A percentile compares a stretch with the other conserved stretches of the same genome.
Evolutionary conservation across 2,888 invertebrate genomes (phyloP).

Genomic region (Biston betularia): DNA sequence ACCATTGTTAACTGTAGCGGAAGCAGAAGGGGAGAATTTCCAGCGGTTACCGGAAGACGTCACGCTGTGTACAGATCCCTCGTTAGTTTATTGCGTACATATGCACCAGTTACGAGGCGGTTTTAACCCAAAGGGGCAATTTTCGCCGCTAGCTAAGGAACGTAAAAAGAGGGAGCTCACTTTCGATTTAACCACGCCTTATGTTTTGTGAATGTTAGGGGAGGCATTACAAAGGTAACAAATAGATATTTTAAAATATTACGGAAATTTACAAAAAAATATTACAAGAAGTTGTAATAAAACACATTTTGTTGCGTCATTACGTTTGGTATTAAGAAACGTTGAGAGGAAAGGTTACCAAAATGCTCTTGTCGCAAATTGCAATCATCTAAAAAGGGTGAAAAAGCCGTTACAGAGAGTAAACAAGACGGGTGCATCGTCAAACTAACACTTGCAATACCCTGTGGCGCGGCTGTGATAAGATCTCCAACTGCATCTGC

Average conservation of each 20-base stretch:
- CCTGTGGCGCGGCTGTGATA: slow-evolving; percentile 72
- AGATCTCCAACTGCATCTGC: slow-evolving; percentile 82
- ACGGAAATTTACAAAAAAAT: background rate
- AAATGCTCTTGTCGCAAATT: slow-evolving; percentile 20
- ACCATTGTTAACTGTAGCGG: slow-evolving; percentile 32
- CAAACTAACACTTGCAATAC: slow-evolving; percentile 74
- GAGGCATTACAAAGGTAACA: slow-evolving; percentile 46
- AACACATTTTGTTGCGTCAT: background rate
- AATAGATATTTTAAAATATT: slow-evolving; percentile 30
- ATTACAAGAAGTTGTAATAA: too few relatives aligned
- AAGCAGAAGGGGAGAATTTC: slow-evolving; percentile 35
- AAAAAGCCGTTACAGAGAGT: slow-evolving; percentile 77
- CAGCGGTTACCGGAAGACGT: slow-evolving; percentile 69
- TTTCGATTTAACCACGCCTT: slow-evolving; percentile 75
- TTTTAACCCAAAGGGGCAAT: slow-evolving; percentile 73
- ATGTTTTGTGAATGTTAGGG: slow-evolving; percentile 65
- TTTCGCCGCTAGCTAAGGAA: slow-evolving; percentile 71
- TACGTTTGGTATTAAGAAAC: background rate
- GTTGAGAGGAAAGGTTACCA: too few relatives aligned
- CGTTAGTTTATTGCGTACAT: slow-evolving; percentile 73
- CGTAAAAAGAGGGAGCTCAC: slow-evolving; percentile 69
- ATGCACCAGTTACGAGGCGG: slow-evolving; percentile 72
- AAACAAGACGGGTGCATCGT: slow-evolving; percentile 73
- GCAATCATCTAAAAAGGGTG: slow-evolving; percentile 53
- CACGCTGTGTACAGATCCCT: slow-evolving; percentile 69